Evolutionary conservation across 1,140 invertebrate species (phyloP), one percentile per base, ranked within the genome.

Genomic region (Steinernema khuongi): DNA sequence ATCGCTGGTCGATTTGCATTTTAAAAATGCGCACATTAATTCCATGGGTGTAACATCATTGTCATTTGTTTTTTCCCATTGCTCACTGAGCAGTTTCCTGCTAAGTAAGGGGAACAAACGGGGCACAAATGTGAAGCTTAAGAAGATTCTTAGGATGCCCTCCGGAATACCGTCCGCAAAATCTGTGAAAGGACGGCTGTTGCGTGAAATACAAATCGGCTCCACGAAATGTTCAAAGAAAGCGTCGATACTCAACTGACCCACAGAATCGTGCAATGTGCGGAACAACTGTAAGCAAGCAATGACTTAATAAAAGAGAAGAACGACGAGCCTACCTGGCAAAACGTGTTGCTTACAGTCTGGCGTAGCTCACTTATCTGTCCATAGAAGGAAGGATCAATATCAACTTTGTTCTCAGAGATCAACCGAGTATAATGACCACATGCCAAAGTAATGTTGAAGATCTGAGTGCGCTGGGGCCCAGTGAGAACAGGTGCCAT

Each of bases 1-100:
- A 60, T 60, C 50, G 22, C 26, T 60, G 4, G 50, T 60, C 50
- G 50, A 60, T 60, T 60, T 60, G 50, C 50, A 60, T 14, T 14
- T 60, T 2, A 60, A 22, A 22, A 14, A 60, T 22, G 19, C 4
- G 50, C 50, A 11, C 50, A 60, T n/a, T 26, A 60, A 22, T 7
- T 11, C 19, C 50, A 60, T 60, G 4, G 50, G 50, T 17, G 50
- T 60, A 7, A 60, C 50, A n/a, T 60, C 19, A n/a, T 41, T 7
- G 7, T n/a, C 36, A n/a, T n/a, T 41, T n/a, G n/a, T 7, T 41
- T 41, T n/a, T n/a, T 41, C n/a, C 36, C 36, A 60, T 22, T 14
- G 14, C 26, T 60, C 26, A 4, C 50, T 60, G 7, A n/a, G 7
- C 19, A 7, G 14, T 60, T 22, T 14, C 50, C 50, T n/a, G 4